Percentiles rank a stretch among this genome's conserved stretches.
Conservation (phyloP, 2,113 vertebrate genomes). For the Pedetes capensis region DNA sequence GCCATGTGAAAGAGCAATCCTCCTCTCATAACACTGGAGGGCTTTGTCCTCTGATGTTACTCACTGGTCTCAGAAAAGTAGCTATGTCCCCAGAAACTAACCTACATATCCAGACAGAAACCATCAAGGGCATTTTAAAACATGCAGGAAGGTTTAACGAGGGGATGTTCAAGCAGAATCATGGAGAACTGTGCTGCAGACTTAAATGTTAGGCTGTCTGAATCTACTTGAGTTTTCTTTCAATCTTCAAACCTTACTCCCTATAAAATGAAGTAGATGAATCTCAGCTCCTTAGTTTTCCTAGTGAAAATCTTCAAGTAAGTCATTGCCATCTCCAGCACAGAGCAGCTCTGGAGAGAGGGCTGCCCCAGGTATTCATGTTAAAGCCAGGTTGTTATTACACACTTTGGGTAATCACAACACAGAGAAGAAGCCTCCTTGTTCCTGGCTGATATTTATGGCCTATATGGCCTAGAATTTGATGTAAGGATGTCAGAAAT, state of each 20-base stretch:
- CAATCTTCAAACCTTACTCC: not conserved
- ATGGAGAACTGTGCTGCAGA: not conserved
- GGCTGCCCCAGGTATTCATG: not conserved
- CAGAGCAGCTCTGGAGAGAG: not conserved
- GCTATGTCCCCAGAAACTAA: not conserved
- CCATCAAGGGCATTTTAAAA: not conserved
- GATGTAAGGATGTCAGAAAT: not conserved
- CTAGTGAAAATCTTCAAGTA: not conserved
- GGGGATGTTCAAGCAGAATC: not conserved
- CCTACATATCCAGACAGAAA: not conserved
- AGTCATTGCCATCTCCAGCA: not conserved
- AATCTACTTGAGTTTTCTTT: not conserved
- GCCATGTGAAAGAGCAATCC: not conserved
- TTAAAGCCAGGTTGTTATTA: not conserved
- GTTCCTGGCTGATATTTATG: not conserved
- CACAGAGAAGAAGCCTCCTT: not conserved
- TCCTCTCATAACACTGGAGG: not conserved
- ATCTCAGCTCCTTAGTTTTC: not conserved
- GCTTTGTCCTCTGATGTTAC: not conserved
- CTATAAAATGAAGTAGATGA: not conserved
- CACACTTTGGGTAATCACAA: not conserved
- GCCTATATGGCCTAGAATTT: not conserved
- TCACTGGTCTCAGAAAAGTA: not conserved
- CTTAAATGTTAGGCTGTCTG: not conserved
- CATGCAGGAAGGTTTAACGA: not conserved